phyloP scores from a whole-genome alignment of 1,140 invertebrate genomes.

The Dendrolimus punctatus region DNA sequence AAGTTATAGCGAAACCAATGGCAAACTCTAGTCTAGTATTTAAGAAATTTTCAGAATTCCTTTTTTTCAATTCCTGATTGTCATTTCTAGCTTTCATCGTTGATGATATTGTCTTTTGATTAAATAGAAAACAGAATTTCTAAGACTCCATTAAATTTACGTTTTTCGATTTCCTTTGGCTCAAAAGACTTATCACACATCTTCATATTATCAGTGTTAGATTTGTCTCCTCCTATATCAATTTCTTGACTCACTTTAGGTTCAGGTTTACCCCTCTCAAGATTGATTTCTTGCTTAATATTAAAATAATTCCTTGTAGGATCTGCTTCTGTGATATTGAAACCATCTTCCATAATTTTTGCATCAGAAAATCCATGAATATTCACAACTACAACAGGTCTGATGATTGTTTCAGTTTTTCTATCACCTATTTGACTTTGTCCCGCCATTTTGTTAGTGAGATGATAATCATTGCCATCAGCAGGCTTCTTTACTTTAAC shows the following conservation, averaged over 20 bases:
- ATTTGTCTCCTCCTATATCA: conserved; percentile 15
- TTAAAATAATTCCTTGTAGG: conserved; percentile 49
- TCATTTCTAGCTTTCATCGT: too few relatives aligned
- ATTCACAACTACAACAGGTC: conserved; percentile 66
- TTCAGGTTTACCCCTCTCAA: conserved; percentile 41
- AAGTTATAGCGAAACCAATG: too few relatives aligned
- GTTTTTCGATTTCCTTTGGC: conserved; percentile 14
- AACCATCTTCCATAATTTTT: conserved; percentile 50
- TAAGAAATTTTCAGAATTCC: too few relatives aligned
- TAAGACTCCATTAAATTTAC: conserved; percentile 22
- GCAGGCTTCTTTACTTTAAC: conserved; percentile 22
- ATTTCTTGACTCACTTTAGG: conserved; percentile 23
- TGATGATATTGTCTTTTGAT: neutral
- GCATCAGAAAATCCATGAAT: conserved; percentile 55
- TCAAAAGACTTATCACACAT: conserved; percentile 38
- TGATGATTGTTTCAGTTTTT: conserved; percentile 64
- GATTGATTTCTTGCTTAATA: conserved; percentile 62
- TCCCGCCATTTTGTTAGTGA: conserved; percentile 52
- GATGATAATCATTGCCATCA: conserved; percentile 10
- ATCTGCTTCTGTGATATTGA: conserved; percentile 37
- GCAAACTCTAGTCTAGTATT: too few relatives aligned
- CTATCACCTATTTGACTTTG: conserved; percentile 65
- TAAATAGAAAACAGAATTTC: conserved; percentile 37
- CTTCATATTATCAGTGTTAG: conserved; percentile 39
- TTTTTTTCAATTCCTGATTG: too few relatives aligned